Evolutionary conservation across 2,888 invertebrate genomes (phyloP).

Genomic region (Clitarchus hookeri): DNA sequence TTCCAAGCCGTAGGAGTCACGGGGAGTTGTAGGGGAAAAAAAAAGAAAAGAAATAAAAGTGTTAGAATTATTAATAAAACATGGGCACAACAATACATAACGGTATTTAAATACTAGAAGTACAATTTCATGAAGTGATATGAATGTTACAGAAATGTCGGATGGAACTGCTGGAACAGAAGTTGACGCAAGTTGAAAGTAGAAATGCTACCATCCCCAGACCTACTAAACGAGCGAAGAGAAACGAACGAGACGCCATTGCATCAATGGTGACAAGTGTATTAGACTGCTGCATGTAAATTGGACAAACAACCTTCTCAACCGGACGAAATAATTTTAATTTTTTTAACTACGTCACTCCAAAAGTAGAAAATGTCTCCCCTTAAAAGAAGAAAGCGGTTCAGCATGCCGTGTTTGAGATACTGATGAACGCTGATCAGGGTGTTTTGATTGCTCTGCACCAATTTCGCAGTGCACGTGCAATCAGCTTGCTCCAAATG

Average conservation of each 20-base stretch:
- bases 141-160: no score
- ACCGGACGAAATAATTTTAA: slow-evolving; percentile 16
- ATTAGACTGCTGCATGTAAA: slow-evolving; percentile 20
- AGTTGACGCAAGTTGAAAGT: no score
- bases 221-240: no score
- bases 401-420: slow-evolving; percentile 25
- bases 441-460: slow-evolving; percentile 22
- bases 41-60: not conserved
- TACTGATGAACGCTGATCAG: slow-evolving; percentile 27
- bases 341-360: slow-evolving; percentile 28
- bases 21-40: no score
- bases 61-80: not conserved
- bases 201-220: no score
- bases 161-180: no score
- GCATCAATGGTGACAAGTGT: not conserved
- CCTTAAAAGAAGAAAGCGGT: not conserved
- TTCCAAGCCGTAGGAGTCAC: slow-evolving; percentile 19
- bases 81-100: no score
- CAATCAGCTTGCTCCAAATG: no score
- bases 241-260: no score
- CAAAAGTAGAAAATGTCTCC: slow-evolving; percentile 24
- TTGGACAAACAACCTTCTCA: slow-evolving; percentile 26
- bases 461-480: no score
- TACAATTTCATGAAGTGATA: no score
- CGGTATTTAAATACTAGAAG: no score